Evolutionary conservation across 2,888 invertebrate species (phyloP).

Genomic region (Zaprionus bogoriensis): DNA sequence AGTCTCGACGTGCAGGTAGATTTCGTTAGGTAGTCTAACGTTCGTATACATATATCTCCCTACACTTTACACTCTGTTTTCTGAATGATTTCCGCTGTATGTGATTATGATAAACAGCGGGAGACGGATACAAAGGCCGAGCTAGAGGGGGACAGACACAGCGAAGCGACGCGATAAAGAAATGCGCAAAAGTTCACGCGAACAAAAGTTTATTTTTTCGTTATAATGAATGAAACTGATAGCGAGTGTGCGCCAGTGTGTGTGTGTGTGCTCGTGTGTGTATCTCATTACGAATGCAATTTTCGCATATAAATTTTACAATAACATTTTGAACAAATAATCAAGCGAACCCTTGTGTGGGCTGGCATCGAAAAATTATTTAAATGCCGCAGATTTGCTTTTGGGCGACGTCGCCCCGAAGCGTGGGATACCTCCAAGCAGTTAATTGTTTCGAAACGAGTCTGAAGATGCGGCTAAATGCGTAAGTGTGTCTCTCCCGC

Average conservation of each 20-base stretch:
- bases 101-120: slow-evolving; percentile 59
- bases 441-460: slow-evolving; percentile 57
- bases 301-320: slow-evolving; percentile 72
- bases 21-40: slow-evolving; percentile 7
- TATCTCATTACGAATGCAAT: slow-evolving; percentile 64
- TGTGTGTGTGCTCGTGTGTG: slow-evolving; percentile 6
- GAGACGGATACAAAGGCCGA: too few species aligned
- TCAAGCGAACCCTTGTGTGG: slow-evolving; percentile 53
- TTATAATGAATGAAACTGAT: slow-evolving; percentile 42
- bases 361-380: slow-evolving; percentile 64
- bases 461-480: slow-evolving; percentile 22
- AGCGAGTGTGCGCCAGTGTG: background rate
- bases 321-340: slow-evolving; percentile 66
- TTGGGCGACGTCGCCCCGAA: slow-evolving; percentile 28
- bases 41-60: slow-evolving; percentile 17
- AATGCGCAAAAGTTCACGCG: slow-evolving; percentile 57
- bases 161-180: slow-evolving; percentile 23
- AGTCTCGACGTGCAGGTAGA: slow-evolving; percentile 12
- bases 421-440: slow-evolving; percentile 61
- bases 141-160: background rate
- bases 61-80: slow-evolving; percentile 18
- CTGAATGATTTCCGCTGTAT: slow-evolving; percentile 62
- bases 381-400: slow-evolving; percentile 66
- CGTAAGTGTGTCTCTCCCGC: slow-evolving; percentile 48
- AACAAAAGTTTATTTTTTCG: slow-evolving; percentile 29